A percentile compares a stretch with the other conserved stretches of the same genome.
Conservation (phyloP, 2,888 invertebrate genomes). For the Notodonta ziczac region DNA sequence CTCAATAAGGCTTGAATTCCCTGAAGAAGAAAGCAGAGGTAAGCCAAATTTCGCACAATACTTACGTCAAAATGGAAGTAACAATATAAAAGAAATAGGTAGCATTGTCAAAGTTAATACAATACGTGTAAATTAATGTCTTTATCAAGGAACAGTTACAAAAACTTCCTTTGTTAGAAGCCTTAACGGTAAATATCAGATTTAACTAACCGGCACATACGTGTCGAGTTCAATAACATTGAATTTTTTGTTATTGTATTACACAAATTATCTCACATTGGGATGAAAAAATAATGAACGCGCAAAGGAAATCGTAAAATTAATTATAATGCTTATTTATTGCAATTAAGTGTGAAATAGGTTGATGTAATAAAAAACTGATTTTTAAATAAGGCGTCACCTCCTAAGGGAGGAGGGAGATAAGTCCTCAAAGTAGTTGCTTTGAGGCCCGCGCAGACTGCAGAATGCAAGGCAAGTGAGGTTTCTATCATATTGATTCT, state of each 20-base stretch:
- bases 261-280: background rate
- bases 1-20: no score
- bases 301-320: background rate
- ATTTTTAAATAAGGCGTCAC: no score
- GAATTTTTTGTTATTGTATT: constrained; percentile 7
- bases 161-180: constrained; percentile 25
- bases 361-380: no score
- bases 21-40: no score
- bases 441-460: no score
- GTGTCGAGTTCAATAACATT: constrained; percentile 25
- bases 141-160: constrained; percentile 8
- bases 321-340: background rate
- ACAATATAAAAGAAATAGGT: background rate
- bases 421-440: no score
- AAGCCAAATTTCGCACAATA: no score
- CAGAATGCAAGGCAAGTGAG: no score
- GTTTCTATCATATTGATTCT: no score
- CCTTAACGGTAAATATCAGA: constrained; percentile 25
- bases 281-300: background rate
- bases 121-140: constrained; percentile 3
- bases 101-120: background rate
- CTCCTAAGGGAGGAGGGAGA: no score
- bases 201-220: constrained; percentile 15
- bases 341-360: background rate
- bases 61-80: no score